phyloP scores from a whole-genome alignment of 2,113 vertebrate genomes.

The Upupa epops region DNA sequence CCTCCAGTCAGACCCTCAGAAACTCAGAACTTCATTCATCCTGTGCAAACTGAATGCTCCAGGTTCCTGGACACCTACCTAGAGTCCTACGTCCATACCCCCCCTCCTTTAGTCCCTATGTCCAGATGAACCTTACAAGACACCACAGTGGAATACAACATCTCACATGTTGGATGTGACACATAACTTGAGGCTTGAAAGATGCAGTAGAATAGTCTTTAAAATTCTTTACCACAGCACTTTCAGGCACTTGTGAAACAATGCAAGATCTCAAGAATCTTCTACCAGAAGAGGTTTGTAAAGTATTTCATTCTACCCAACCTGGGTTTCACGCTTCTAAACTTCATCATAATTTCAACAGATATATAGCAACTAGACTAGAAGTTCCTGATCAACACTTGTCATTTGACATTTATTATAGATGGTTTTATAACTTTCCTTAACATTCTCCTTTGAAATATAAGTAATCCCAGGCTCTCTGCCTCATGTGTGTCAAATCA shows the following conservation, averaged over 20 bases:
- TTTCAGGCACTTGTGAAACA: background rate
- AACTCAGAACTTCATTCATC: background rate
- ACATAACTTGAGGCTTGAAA: background rate
- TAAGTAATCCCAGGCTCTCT: constrained; percentile 27
- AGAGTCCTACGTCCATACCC: rapidly evolving
- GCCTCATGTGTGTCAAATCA: background rate
- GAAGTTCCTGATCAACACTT: background rate
- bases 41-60: background rate
- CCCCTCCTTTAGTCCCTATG: background rate
- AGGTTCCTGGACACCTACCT: background rate
- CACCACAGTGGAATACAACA: rapidly evolving
- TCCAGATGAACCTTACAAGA: background rate
- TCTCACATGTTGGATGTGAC: rapidly evolving
- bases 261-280: background rate
- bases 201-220: background rate
- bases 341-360: background rate
- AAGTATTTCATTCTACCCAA: background rate
- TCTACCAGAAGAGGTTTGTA: background rate
- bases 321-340: background rate
- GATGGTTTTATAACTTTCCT: background rate
- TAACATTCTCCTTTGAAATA: background rate
- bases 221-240: background rate
- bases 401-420: background rate
- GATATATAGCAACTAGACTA: background rate
- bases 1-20: background rate